Conservation (phyloP, 1,140 invertebrate genomes). For the Diorhabda elongata region DNA sequence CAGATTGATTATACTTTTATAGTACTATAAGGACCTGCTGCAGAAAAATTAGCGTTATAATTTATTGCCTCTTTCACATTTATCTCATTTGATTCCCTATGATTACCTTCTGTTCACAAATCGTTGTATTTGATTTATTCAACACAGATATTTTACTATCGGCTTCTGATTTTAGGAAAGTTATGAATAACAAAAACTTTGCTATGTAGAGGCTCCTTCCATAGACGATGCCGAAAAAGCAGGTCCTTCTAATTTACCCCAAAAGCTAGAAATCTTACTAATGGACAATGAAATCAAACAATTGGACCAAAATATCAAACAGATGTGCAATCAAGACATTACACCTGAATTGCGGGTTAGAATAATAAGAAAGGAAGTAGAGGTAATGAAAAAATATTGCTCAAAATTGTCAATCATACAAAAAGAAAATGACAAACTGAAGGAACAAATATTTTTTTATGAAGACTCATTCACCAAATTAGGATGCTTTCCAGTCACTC, state of each 20-base stretch:
- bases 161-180: background rate
- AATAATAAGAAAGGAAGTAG: constrained; percentile 35
- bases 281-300: constrained; percentile 30
- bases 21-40: too few species aligned
- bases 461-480: constrained; percentile 2
- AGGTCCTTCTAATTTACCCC: too few species aligned
- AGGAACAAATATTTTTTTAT: constrained; percentile 18
- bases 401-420: constrained; percentile 34
- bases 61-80: too few species aligned
- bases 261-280: background rate
- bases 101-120: too few species aligned
- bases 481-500: background rate
- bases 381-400: constrained; percentile 37
- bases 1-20: too few species aligned
- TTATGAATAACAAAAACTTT: constrained; percentile 3
- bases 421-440: constrained; percentile 33
- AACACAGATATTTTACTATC: too few species aligned
- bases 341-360: constrained; percentile 30
- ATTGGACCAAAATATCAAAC: constrained; percentile 34
- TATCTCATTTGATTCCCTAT: too few species aligned
- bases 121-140: too few species aligned
- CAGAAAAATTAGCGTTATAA: too few species aligned
- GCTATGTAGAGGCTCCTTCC: background rate
- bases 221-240: background rate
- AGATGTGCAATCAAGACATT: constrained; percentile 22